Evolutionary conservation across 1,140 invertebrate species (phyloP).

Genomic region (Brachionus asplanchnoidis): DNA sequence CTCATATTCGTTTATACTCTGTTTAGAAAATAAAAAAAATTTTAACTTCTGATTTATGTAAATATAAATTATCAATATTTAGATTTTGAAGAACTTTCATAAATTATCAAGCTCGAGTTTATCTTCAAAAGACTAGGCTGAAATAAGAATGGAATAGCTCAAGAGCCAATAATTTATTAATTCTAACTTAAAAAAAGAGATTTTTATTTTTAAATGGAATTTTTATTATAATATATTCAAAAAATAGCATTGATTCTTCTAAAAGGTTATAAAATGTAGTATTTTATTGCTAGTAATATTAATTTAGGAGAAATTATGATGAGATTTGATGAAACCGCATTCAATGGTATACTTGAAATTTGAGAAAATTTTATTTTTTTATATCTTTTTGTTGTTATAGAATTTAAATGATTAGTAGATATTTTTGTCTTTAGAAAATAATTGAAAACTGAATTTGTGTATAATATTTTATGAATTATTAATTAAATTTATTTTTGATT

Average conservation of each 20-base stretch:
- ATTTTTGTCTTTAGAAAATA: not conserved
- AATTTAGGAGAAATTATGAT: not conserved
- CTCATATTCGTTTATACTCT: not conserved
- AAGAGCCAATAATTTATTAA: not conserved
- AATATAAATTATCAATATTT: not conserved
- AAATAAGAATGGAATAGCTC: not conserved
- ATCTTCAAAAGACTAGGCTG: not conserved
- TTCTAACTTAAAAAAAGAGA: not conserved
- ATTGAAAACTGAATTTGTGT: too few relatives aligned
- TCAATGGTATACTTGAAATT: not conserved
- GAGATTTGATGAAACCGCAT: not conserved
- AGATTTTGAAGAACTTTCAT: not conserved
- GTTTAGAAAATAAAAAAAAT: conserved; percentile 1
- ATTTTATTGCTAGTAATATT: not conserved
- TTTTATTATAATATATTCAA: not conserved
- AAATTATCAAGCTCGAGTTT: conserved; percentile 2
- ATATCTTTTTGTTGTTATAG: not conserved
- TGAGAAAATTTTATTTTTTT: not conserved
- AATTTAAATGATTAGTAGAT: not conserved
- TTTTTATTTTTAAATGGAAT: not conserved
- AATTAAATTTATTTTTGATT: too few relatives aligned
- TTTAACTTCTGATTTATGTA: not conserved
- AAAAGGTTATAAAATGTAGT: not conserved
- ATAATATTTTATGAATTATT: too few relatives aligned
- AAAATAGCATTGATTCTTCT: not conserved